Evolutionary conservation across 2,113 vertebrate genomes (phyloP), one percentile per base, ranked within the genome.

Genomic region (Colinus virginianus): DNA sequence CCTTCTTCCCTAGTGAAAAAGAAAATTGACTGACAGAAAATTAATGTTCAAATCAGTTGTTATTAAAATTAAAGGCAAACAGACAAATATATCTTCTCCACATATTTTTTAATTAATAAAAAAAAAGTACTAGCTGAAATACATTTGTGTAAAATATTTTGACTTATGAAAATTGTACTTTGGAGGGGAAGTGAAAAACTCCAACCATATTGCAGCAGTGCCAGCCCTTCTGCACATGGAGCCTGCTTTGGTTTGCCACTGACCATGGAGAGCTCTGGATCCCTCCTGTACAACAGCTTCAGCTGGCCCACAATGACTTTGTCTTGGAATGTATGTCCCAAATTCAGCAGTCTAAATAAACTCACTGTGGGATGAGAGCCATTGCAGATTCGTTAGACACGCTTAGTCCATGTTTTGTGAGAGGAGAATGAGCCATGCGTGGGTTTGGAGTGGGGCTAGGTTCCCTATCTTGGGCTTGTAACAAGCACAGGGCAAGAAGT

Each of bases 181-280:
- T 30, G 7, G 15, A 42, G 21, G 23, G 42, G 11, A 30, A 53
- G 28, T 53, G 51, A 38, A 59, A 34, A 38, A 70, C 8, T 34
- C 48, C 48, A 77, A 9, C 16, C 49, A 15, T 28, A 10, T 34
- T 32, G 6, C 16, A 19, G 40, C 8, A 2, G 55, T 21, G 13
- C 67, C 56, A 43, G 17, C 23, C 17, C 34, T 56, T 90, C 34
- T 43, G 34, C 0, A 0, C 20, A 11, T 11, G 4, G n/a, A 74
- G 34, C 26, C 21, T 43, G 42, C 8, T 26, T 78, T 14, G 13
- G 19, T 71, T 81, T 67, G 23, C 7, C 26, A 3, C 5, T 42
- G 71, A 6, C 8, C 2, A 0, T 5, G 43, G 48, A 38, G 36
- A 7, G 61, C 61, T 26, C 61, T 40, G 36, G 56, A 59, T 59